Evolutionary conservation across 2,888 invertebrate species (phyloP).

Genomic region (Pammene fasciana): DNA sequence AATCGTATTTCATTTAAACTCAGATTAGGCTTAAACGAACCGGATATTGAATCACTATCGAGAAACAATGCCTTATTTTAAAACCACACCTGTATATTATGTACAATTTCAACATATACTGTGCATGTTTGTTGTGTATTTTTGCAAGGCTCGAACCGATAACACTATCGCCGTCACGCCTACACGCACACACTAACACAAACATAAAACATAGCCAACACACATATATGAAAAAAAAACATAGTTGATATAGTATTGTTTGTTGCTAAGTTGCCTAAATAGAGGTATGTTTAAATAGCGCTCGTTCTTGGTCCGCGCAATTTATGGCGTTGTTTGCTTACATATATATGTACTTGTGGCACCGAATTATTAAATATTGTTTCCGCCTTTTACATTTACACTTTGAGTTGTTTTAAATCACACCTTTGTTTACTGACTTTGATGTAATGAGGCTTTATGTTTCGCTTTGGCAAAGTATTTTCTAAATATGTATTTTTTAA

Average conservation of each 20-base stretch:
- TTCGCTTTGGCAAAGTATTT: no score
- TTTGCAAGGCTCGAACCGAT: constrained; percentile 79
- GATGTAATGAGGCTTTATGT: no score
- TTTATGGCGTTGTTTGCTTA: constrained; percentile 41
- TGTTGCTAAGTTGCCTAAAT: constrained; percentile 74
- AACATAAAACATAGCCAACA: constrained; percentile 51
- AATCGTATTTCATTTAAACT: constrained; percentile 8
- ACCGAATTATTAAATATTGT: constrained; percentile 20
- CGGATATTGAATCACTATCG: constrained; percentile 33
- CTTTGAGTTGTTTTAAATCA: constrained; percentile 9
- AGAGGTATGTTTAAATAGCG: constrained; percentile 50
- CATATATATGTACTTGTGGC: constrained; percentile 23
- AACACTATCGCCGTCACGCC: constrained; percentile 78
- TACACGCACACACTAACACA: constrained; percentile 62
- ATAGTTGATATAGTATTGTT: constrained; percentile 50
- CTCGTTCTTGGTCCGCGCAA: constrained; percentile 25
- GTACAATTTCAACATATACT: constrained; percentile 54
- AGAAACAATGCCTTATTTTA: constrained; percentile 39
- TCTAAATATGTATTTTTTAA: no score
- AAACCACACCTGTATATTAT: constrained; percentile 52
- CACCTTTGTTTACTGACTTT: constrained; percentile 14
- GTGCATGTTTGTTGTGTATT: constrained; percentile 77
- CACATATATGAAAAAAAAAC: constrained; percentile 55
- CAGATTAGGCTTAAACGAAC: constrained; percentile 15
- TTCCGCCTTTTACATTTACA: constrained; percentile 31